Conservation (phyloP, 1,140 invertebrate genomes). For the Eurosta solidaginis region DNA sequence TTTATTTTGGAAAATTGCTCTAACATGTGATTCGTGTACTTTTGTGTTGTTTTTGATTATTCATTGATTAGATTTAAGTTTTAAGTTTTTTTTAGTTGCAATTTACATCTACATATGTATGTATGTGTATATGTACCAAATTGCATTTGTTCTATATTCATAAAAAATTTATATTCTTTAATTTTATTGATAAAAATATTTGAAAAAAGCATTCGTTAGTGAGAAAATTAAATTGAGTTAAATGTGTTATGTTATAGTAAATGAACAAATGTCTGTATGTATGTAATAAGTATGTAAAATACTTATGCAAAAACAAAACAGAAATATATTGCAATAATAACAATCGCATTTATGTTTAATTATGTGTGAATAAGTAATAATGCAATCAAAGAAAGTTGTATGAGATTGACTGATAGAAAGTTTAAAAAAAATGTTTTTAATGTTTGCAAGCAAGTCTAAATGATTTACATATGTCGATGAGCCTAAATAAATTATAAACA, state of each 20-base stretch:
- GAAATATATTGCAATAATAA: no score
- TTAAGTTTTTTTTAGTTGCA: background rate
- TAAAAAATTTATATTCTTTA: background rate
- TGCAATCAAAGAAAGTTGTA: no score
- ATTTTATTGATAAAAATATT: background rate
- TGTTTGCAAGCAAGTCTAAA: no score
- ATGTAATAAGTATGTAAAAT: no score
- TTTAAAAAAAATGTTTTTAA: no score
- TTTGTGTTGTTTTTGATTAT: conserved; percentile 14
- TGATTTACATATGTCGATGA: no score
- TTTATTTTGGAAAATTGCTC: background rate
- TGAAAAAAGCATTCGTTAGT: background rate
- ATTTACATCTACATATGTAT: background rate
- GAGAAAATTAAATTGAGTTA: background rate
- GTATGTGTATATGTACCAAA: background rate
- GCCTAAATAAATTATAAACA: no score
- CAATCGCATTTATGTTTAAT: no score
- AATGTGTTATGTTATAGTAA: background rate
- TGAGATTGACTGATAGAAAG: no score
- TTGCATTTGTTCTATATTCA: conserved; percentile 1
- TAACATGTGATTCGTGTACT: background rate
- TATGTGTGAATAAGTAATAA: no score
- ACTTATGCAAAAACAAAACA: no score
- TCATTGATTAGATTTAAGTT: background rate
- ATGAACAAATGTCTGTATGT: background rate